These are phyloP conservation scores for Diadumene lineata DNA, from an alignment of 92 coral and sea anemone species.

Conservation along the genomic window DNA sequence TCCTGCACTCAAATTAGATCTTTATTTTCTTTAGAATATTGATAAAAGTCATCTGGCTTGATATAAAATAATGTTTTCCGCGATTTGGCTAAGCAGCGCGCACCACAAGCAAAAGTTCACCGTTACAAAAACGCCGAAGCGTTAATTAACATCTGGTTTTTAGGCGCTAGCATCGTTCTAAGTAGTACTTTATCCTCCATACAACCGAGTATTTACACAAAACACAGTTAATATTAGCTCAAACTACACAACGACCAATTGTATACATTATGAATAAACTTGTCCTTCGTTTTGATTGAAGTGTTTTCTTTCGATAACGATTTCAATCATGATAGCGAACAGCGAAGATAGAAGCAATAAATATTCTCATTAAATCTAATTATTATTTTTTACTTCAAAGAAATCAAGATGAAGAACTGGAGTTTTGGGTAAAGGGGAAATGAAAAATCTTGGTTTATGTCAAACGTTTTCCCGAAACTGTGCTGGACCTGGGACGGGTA, in stretches of 20 bases:
- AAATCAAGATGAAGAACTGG: too few relatives aligned
- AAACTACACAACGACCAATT: background rate
- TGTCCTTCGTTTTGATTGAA: slow-evolving; percentile 12
- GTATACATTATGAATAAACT: background rate
- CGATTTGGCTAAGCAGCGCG: background rate
- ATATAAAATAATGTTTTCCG: too few relatives aligned
- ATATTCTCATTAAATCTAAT: too few relatives aligned
- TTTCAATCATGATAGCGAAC: too few relatives aligned
- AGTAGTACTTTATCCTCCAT: slow-evolving; percentile 16
- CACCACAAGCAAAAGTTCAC: background rate
- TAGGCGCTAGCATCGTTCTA: background rate
- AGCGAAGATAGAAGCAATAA: too few relatives aligned
- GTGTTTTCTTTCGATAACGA: background rate
- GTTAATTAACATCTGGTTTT: slow-evolving; percentile 11
- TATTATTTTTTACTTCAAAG: too few relatives aligned
- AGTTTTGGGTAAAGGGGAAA: too few relatives aligned
- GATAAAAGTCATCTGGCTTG: too few relatives aligned
- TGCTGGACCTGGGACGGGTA: too few relatives aligned
- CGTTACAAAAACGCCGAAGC: background rate
- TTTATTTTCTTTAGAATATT: background rate
- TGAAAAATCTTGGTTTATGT: too few relatives aligned
- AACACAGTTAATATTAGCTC: background rate
- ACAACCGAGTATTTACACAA: slow-evolving; percentile 22
- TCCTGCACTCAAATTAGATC: background rate
- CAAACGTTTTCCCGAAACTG: too few relatives aligned